These are phyloP conservation scores for Callospermophilus lateralis DNA, from an alignment of 2,113 vertebrate genomes.

Conservation along the genomic window DNA sequence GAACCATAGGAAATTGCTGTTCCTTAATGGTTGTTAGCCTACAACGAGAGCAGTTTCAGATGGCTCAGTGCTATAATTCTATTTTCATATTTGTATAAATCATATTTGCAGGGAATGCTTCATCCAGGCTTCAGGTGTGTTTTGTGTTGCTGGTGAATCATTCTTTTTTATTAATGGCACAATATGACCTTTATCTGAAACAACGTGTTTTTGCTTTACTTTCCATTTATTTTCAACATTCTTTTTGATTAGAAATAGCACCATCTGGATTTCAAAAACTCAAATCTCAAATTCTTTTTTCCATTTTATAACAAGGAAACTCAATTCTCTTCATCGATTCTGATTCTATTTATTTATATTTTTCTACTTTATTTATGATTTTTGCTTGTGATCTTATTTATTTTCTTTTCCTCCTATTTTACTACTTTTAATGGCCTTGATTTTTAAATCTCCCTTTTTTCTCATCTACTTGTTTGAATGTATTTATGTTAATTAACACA, in stretches of 20 bases:
- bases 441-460: background rate
- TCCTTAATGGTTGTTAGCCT: background rate
- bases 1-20: background rate
- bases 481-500: background rate
- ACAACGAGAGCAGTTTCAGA: background rate
- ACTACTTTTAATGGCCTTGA: background rate
- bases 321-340: background rate
- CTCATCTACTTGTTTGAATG: background rate
- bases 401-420: background rate
- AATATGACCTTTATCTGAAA: background rate
- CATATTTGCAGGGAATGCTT: background rate
- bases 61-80: background rate
- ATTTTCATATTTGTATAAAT: background rate
- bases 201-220: background rate
- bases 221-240: background rate
- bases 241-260: background rate
- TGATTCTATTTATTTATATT: background rate
- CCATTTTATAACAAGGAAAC: background rate
- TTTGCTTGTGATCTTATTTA: background rate
- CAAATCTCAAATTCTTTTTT: background rate
- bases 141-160: background rate
- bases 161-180: background rate
- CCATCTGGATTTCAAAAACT: background rate
- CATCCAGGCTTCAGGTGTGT: background rate
- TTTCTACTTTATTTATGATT: background rate